Base-by-base conservation (phyloP, 2,888 invertebrate genomes). In the Ornithoptera alexandrae region DNA sequence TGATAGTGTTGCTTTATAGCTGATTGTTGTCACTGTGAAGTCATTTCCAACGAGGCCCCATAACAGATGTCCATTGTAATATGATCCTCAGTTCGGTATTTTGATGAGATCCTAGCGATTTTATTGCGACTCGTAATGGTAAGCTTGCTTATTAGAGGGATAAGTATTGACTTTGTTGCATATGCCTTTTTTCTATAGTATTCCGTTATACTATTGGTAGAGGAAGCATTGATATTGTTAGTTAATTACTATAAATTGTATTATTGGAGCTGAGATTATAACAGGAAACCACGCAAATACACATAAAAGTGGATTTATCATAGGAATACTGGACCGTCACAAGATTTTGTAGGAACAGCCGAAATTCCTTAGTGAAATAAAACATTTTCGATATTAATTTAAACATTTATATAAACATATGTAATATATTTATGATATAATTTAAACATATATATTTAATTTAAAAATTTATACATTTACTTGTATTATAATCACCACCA, bases 31-130 rank as follows among this genome's bases (percentile, higher is more conserved):
- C 50, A 22, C 53, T 62, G 57, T 67, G 75, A 74, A 76, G 80
- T 79, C 81, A 82, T 85, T 82, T 81, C 78, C 81, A 78, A 81
- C 78, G 74, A 79, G 77, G 73, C 81, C 78, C 81, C 85, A 84
- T 84, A 79, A 79, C 78, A 77, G 78, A 79, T 79, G 84, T 81
- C 79, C 81, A 78, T 77, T 79, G 82, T 79, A 83, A 85, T 86
- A 82, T 81, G 83, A 86, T 85, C 86, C 81, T 79, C 81, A 82
- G 86, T 88, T 87, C 82, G 88, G 87, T 84, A 83, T 87, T 87
- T 86, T 85, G 87, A 88, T 88, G 85, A 84, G 85, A 80, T 79
- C 77, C 77, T 78, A 79, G 78, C 79, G 76, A 78, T 79, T 77
- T 81, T 83, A 84, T 82, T 83, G 79, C 81, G 77, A 74, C 78